Evolutionary conservation across 2,113 vertebrate genomes (phyloP), one percentile per base, ranked within the genome.

Genomic region (Enhydra lutris): DNA sequence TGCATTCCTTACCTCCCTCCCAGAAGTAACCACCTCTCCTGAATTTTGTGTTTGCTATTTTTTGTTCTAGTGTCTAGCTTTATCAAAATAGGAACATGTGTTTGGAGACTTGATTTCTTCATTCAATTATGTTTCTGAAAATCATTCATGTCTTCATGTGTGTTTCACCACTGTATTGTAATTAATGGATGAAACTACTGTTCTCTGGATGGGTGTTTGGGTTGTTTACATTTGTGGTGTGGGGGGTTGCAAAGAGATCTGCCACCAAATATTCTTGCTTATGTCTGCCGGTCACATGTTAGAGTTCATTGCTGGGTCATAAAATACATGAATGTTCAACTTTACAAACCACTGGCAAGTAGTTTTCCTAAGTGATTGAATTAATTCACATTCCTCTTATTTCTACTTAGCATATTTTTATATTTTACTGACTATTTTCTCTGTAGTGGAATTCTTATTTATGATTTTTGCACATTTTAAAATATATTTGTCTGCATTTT

Each of bases 11-110:
- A 4, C 67, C 83, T 81, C 39, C 31, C 29, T 61, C 24, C 69
- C 17, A 18, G 61, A 87, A 69, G 34, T 45, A 39, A 57, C 23
- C 7, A 2, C 61, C 61, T 50, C 12, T 20, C 15, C 31, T 80
- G 57, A 84, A 45, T 73, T 86, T 93, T 91, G 39, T 39, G 29
- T 86, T 86, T 87, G 42, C 29, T 69, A 42, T 18, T 71, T 86
- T 91, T 59, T 86, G 39, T n/a, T 82, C n/a, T 47, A 24, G 26
- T 36, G 52, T 57, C 24, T 36, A 80, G 29, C 8, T 94, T 93
- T 71, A 29, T 20, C 24, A 67, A 57, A 83, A 39, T 63, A 84
- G 57, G 42, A 90, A 17, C 23, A 0, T 45, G 13, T n/a, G 42
- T 71, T 90, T 42, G 31, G 42, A 76, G 34, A 50, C 47, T 92